A percentile compares a stretch with the other conserved stretches of the same genome.
Conservation (phyloP, 2,888 invertebrate genomes). For the Alviniconcha strummeri region DNA sequence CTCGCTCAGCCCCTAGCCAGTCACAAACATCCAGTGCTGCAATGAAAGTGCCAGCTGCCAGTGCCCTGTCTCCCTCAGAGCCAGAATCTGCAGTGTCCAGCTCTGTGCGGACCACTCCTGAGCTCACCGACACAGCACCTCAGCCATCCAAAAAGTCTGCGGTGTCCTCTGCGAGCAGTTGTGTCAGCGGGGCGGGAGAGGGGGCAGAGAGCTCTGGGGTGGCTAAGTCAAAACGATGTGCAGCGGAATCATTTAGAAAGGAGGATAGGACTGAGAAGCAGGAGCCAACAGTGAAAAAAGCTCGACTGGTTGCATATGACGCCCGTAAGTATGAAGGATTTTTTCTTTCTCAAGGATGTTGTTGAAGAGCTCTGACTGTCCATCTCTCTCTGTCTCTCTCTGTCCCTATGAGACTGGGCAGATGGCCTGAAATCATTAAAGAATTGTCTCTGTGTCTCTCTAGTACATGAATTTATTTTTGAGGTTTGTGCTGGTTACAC, state of each 20-base stretch:
- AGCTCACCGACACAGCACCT: background rate
- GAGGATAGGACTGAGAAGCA: background rate
- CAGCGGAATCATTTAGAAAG: background rate
- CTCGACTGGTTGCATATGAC: slow-evolving; percentile 29
- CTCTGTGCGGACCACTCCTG: background rate
- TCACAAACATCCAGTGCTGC: background rate
- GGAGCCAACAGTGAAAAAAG: slow-evolving; percentile 24
- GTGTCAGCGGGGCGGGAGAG: background rate
- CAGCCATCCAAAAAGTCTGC: background rate
- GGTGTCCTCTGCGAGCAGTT: background rate
- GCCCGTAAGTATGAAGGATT: slow-evolving; percentile 12
- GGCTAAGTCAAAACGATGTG: background rate
- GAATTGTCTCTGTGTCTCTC: too few relatives aligned
- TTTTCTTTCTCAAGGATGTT: background rate
- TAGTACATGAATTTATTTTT: too few relatives aligned
- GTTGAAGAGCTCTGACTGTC: too few relatives aligned
- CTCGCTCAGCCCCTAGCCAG: background rate
- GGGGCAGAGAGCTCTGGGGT: background rate
- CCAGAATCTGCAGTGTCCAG: slow-evolving; percentile 13
- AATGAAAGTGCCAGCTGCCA: background rate
- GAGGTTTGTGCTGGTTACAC: background rate
- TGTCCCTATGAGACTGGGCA: too few relatives aligned
- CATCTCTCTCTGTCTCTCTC: too few relatives aligned
- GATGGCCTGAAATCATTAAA: too few relatives aligned
- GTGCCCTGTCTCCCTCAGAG: background rate